Evolutionary conservation across 2,113 vertebrate species (phyloP), one percentile per base, ranked within the genome.

Genomic region (Callocephalon fimbriatum): DNA sequence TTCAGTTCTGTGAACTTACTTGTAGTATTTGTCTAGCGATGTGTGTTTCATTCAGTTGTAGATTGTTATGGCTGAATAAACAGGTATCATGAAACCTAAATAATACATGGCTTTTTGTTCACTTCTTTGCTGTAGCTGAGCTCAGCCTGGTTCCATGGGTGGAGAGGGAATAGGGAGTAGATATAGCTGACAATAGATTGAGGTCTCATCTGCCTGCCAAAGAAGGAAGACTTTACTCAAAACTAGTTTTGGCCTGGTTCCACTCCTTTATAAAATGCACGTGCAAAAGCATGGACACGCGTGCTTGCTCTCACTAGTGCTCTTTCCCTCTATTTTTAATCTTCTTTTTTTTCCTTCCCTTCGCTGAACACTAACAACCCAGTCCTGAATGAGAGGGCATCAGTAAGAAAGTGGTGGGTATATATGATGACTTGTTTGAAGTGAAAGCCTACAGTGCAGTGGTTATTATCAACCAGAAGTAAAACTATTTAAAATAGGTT

Each of bases 401-500:
- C 58, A 56, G 17, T 37, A 75, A 90, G 72, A 78, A 93, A 51
- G 38, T 1, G 59, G 59, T 70, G 29, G 65, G 15, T 15, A 61
- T n/a, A 23, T 13, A 37, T 13, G 82, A 85, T 50, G 3, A 40
- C 61, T 71, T 83, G 37, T 71, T 72, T 62, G 72, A 90, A 88
- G 58, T 48, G 50, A 68, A 84, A 72, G 75, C 62, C 83, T 71
- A 50, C 9, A 76, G 22, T 3, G 14, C 42, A 25, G 37, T 63
- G 42, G 54, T 48, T 90, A 44, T 95, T 85, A 95, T 82, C 47
- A 78, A n/a, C n/a, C 81, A 42, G 73, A 87, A 96, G 63, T 92
- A 92, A 96, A 94, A 90, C 18, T 76, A 90, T 94, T 93, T 86
- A 88, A 93, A 56, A 88, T 32, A 72, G 78, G 54, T 91, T 63